A percentile compares a stretch with the other conserved stretches of the same genome.
phyloP scores from a whole-genome alignment of 1,140 invertebrate species.

The Zaprionus capensis region DNA sequence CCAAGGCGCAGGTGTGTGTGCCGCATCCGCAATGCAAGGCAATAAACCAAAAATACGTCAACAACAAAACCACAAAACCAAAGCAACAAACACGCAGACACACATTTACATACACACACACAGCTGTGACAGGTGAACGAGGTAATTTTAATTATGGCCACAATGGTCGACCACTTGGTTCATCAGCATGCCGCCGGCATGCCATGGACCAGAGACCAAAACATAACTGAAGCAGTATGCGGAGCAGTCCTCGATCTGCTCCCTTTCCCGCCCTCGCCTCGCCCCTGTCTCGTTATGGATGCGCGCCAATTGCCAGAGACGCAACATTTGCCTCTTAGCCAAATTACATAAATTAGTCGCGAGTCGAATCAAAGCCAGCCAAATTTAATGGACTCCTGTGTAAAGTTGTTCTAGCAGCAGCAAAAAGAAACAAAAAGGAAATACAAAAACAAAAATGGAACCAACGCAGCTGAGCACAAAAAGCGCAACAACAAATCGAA shows the following conservation, averaged over 20 bases:
- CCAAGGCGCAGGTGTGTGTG: constrained; percentile 36
- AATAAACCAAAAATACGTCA: constrained; percentile 83
- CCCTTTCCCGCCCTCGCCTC: not conserved
- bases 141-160: constrained; percentile 83
- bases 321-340: constrained; percentile 74
- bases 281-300: constrained; percentile 68
- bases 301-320: constrained; percentile 64
- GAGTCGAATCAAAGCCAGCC: constrained; percentile 67
- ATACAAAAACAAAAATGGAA: constrained; percentile 39
- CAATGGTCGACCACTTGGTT: constrained; percentile 60
- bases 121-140: constrained; percentile 70
- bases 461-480: constrained; percentile 21
- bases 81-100: constrained; percentile 4
- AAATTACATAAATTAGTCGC: constrained; percentile 81
- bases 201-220: not conserved
- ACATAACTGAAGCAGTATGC: not conserved
- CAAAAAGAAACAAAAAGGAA: constrained; percentile 40
- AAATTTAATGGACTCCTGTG: constrained; percentile 81
- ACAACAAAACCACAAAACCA: constrained; percentile 76
- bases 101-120: constrained; percentile 17
- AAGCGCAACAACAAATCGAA: constrained; percentile 43
- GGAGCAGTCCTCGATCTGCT: not conserved
- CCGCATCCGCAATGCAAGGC: constrained; percentile 80
- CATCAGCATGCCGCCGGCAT: constrained; percentile 69
- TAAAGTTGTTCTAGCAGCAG: constrained; percentile 45